These are phyloP conservation scores for Habrosyne pyritoides DNA, from an alignment of 2,888 invertebrate genomes.

Conservation along the genomic window DNA sequence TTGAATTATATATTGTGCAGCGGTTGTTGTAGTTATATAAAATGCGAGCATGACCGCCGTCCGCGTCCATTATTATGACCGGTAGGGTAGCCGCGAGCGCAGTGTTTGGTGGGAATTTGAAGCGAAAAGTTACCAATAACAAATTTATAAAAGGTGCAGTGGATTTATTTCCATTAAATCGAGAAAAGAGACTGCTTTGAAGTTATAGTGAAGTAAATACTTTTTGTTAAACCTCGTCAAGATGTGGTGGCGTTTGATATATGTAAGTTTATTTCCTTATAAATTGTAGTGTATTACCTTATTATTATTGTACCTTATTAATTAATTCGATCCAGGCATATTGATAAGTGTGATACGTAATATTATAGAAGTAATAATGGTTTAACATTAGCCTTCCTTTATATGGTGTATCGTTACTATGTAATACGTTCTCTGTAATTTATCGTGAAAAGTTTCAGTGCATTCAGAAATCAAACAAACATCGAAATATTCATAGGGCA, in stretches of 20 bases:
- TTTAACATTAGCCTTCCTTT: no score
- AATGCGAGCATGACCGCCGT: conserved; percentile 58
- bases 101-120: conserved; percentile 48
- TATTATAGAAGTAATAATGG: no score
- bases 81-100: conserved; percentile 56
- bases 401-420: no score
- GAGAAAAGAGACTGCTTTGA: conserved; percentile 11
- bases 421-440: no score
- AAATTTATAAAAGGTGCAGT: conserved; percentile 38
- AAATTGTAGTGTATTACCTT: no score
- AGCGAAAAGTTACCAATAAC: conserved; percentile 40
- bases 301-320: no score
- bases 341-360: no score
- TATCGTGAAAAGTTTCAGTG: no score
- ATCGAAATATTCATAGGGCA: no score
- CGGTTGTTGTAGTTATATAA: conserved; percentile 72
- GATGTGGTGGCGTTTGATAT: conserved; percentile 52
- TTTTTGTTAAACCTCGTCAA: conserved; percentile 25
- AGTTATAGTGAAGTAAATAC: conserved; percentile 37
- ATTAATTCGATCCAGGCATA: no score
- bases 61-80: conserved; percentile 64
- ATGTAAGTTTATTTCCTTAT: no score
- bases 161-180: conserved; percentile 18
- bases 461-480: no score
- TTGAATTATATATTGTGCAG: conserved; percentile 62